Evolutionary conservation across 2,888 invertebrate species (phyloP).

Genomic region (Tenthredo livida): DNA sequence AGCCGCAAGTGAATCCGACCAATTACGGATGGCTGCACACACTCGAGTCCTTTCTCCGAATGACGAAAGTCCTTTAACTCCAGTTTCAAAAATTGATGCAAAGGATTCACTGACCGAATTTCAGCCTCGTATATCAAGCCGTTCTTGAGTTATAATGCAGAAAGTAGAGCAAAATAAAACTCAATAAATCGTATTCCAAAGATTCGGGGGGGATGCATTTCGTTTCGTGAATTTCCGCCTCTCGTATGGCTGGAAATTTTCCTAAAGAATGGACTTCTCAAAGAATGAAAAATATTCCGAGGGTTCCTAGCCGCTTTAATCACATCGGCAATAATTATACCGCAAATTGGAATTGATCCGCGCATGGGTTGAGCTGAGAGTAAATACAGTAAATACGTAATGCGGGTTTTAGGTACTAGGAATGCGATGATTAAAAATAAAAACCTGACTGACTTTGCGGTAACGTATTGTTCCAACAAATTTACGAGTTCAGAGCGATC

Average conservation of each 20-base stretch:
- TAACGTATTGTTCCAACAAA: conserved; percentile 35
- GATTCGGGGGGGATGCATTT: not conserved
- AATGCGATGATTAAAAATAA: conserved; percentile 4
- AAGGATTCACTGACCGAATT: not conserved
- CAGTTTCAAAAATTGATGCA: not conserved
- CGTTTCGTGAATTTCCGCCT: not conserved
- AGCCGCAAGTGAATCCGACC: not conserved
- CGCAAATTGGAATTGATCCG: not conserved
- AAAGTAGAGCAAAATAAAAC: not conserved
- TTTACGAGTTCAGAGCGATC: not conserved
- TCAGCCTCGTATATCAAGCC: not conserved
- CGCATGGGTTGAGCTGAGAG: not conserved
- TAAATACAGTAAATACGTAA: conserved; percentile 5
- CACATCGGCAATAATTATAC: not conserved
- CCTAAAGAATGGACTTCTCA: not conserved
- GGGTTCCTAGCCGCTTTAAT: not conserved
- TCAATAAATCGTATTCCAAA: not conserved
- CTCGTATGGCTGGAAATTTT: not conserved
- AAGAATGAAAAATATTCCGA: not conserved
- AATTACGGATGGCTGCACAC: not conserved
- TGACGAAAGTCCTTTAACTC: not conserved
- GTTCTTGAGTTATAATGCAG: not conserved
- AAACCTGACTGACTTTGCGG: conserved; percentile 14
- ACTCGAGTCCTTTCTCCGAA: not conserved
- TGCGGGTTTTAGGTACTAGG: conserved; percentile 9